phyloP scores from a whole-genome alignment of 2,113 vertebrate species.

The Erythrocebus patas region DNA sequence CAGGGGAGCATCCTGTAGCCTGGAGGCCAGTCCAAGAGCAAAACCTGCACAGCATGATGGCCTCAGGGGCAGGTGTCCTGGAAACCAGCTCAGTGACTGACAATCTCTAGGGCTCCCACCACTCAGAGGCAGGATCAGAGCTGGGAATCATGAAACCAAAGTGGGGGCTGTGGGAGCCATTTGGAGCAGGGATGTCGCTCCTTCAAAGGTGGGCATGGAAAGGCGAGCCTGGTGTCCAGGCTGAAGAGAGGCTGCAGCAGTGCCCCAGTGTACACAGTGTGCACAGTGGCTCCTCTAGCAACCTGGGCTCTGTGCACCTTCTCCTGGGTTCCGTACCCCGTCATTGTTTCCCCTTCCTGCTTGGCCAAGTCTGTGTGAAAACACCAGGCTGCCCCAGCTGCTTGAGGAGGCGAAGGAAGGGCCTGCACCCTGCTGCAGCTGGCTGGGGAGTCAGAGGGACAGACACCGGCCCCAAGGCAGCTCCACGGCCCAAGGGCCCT shows the following conservation, averaged over 20 bases:
- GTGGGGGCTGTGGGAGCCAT: background rate
- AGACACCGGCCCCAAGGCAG: fast-evolving
- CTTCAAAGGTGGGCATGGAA: background rate
- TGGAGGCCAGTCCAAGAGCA: background rate
- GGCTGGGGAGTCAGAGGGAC: background rate
- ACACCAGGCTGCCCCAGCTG: background rate
- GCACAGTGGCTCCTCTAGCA: background rate
- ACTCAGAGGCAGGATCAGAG: background rate
- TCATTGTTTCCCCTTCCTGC: background rate
- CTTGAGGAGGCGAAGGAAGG: background rate
- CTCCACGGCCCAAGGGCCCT: fast-evolving
- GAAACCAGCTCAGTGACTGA: background rate
- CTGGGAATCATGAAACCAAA: too few relatives aligned
- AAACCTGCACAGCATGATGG: background rate
- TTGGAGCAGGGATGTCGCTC: background rate
- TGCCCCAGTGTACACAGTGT: background rate
- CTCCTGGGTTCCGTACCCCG: background rate
- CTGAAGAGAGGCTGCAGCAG: background rate
- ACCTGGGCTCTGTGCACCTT: background rate
- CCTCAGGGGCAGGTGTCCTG: background rate
- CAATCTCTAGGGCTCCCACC: background rate
- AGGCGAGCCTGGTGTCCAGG: background rate
- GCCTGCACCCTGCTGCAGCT: background rate
- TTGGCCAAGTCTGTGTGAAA: background rate
- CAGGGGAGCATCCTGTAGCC: background rate